Evolutionary conservation across 2,797 vertebrate genomes (phyloP), one percentile per base, ranked within the genome.

Genomic region (Eremophila alpestris): DNA sequence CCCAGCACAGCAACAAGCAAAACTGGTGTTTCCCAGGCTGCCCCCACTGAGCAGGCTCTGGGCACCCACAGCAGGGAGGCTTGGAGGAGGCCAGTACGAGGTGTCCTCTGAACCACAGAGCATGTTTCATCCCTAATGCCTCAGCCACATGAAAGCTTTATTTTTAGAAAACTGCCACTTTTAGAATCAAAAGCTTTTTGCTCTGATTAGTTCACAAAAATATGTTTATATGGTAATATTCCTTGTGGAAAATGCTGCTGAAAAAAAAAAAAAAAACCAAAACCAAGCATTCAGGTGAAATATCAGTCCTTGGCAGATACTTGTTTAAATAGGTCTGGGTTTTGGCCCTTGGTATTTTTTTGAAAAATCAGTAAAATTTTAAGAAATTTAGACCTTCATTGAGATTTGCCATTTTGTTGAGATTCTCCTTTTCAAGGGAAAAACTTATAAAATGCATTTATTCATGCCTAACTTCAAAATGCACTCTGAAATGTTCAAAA

Each of bases 131-230:
- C n/a, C 62, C 62, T 60, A 78, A 38, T 60, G 19, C 17, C 48
- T 75, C 71, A 77, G 56, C 46, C 29, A 43, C 59, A 62, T 16
- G n/a, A 89, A 87, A 83, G 20, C 17, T 78, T 84, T 80, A 54
- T 86, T 93, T 97, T 89, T 77, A 95, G 87, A 87, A 90, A 89
- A 19, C 46, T 52, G 14, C 8, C 48, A 62, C 73, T 22, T 83
- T 81, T 52, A 62, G 58, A 85, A 71, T 52, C 34, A 69, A 43
- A 87, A 56, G 23, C 6, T 6, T 0, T 89, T 51, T 80, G 26
- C 32, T 85, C 69, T 62, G 24, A 81, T 92, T 92, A 68, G 27
- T 67, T 83, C 38, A 40, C 64, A 46, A 40, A 77, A 87, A 89
- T 1, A 65, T 62, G 89, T 73, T 69, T 76, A 34, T 69, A 45